Base-by-base conservation (phyloP, 2,888 invertebrate genomes). In the Sinotaia quadrata region DNA sequence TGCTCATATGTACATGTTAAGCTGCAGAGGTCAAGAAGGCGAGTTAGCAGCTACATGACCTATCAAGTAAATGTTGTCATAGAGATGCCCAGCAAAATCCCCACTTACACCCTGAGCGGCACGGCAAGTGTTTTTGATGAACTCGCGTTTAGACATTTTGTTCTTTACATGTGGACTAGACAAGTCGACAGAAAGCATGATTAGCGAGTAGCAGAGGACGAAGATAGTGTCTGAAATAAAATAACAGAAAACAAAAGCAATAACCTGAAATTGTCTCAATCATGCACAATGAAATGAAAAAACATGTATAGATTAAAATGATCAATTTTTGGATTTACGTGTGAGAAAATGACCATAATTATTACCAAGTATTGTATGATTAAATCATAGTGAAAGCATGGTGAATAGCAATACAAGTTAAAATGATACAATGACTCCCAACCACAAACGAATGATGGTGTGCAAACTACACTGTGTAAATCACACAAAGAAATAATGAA, bases 111-210 rank as follows among this genome's bases (percentile, higher is more conserved):
- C 84, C 2, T 77, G 69, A 5, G 83, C 82, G 8, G 90, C 90
- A 56, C 87, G 83, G n/a, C 88, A 85, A n/a, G 89, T 89, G 81
- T 90, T 90, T 67, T 89, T 86, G 78, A 90, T 90, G 74, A 90
- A 90, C 76, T 90, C 90, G 58, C 90, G 80, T 76, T 90, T 90
- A 21, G 90, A 90, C 90, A 90, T 90, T 81, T 90, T 90, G 85
- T 90, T 90, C 78, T 89, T 90, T 66, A 90, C 88, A 68, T 89
- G 89, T 31, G 90, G 90, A 74, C 88, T 89, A 66, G 85, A 81
- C 33, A 90, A 84, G 76, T 90, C 90, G 5, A 89, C 89, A 2
- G 90, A 90, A 67, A 90, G 81, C 86, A 90, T 85, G 69, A 90
- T 89, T 60, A 90, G 83, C 0, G 90, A 90, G 81, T 87, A 90